Conservation (phyloP, 2,797 vertebrate species). For the Macropodus opercularis region DNA sequence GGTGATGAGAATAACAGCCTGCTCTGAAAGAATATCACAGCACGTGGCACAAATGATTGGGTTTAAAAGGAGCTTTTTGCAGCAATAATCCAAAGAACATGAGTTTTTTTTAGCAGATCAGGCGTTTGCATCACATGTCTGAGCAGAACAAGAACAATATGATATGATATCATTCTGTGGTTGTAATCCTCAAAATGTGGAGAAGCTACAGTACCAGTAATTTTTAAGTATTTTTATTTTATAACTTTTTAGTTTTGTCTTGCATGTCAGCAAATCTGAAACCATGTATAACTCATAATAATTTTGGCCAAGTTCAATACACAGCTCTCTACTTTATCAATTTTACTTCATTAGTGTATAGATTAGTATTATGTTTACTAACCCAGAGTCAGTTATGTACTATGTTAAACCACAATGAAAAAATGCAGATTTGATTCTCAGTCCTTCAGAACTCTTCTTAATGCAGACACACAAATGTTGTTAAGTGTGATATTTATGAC, state of each 20-base stretch:
- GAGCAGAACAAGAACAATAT: slow-evolving; percentile 42
- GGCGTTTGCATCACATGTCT: slow-evolving; percentile 43
- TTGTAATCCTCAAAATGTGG: slow-evolving; percentile 31
- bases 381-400: slow-evolving; percentile 52
- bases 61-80: background rate
- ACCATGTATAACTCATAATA: background rate
- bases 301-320: background rate
- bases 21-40: slow-evolving; percentile 19
- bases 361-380: slow-evolving; percentile 55
- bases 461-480: slow-evolving; percentile 64
- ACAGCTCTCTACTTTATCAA: background rate
- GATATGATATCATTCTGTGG: slow-evolving; percentile 63
- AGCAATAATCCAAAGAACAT: slow-evolving; percentile 15
- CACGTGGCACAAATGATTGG: slow-evolving; percentile 25
- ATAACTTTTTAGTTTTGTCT: background rate
- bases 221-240: too few species aligned
- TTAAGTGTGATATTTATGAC: slow-evolving; percentile 71
- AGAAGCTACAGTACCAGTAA: too few species aligned
- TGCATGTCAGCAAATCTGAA: background rate
- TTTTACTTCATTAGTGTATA: too few species aligned
- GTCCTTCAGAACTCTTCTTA: slow-evolving; percentile 66
- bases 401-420: slow-evolving; percentile 45
- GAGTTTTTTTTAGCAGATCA: slow-evolving; percentile 37
- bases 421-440: slow-evolving; percentile 59
- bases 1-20: slow-evolving; percentile 54